phyloP scores from a whole-genome alignment of 1,140 invertebrate genomes.

The Bradysia coprophila region DNA sequence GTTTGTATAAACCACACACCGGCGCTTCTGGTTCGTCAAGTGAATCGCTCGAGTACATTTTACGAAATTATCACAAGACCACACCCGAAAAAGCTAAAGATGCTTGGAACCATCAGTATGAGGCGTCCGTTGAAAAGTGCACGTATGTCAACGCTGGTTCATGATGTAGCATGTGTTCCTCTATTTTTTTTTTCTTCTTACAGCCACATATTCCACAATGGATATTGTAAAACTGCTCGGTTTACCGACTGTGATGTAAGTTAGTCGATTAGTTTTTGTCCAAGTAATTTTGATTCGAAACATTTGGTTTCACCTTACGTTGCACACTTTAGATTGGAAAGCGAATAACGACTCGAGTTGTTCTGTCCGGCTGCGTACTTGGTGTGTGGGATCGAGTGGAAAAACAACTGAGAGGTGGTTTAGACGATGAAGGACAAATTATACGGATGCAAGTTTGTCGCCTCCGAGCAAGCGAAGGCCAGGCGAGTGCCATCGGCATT shows the following conservation, averaged over 20 bases:
- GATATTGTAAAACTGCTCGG: no score
- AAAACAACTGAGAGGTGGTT: constrained; percentile 41
- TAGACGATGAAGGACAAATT: constrained; percentile 54
- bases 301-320: no score
- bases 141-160: no score
- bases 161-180: no score
- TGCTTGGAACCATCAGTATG: constrained; percentile 83
- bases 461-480: constrained; percentile 66
- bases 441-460: constrained; percentile 98
- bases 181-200: no score
- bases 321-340: constrained; percentile 73
- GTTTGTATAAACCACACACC: constrained; percentile 58
- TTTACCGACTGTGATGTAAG: no score
- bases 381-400: constrained; percentile 92
- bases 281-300: no score
- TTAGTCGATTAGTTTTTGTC: no score
- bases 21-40: constrained; percentile 55
- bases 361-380: constrained; percentile 85
- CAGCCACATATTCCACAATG: no score
- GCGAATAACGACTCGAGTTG: constrained; percentile 76
- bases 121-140: constrained; percentile 64
- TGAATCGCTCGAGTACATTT: constrained; percentile 78
- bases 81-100: constrained; percentile 54
- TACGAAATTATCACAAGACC: constrained; percentile 85
- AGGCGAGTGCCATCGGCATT: constrained; percentile 83